Conservation (phyloP, 2,888 invertebrate species). For the Lasioglossum oenotherae region DNA sequence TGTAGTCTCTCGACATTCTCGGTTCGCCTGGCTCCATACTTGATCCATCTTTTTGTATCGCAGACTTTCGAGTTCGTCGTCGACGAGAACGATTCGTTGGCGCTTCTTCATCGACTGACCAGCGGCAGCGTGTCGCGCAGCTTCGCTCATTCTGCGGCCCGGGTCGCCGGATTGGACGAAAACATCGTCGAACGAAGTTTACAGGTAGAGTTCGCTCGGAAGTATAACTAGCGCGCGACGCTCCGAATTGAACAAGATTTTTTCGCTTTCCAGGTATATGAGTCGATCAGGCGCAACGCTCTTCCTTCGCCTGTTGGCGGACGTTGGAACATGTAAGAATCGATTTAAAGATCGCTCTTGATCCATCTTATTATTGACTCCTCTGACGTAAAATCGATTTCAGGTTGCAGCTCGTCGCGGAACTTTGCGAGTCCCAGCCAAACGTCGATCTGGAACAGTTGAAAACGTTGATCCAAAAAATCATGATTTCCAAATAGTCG, state of each 20-base stretch:
- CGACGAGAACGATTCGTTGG: slow-evolving; percentile 86
- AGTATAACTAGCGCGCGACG: not conserved
- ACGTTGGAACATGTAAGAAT: slow-evolving; percentile 25
- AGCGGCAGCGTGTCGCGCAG: slow-evolving; percentile 87
- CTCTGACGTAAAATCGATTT: not conserved
- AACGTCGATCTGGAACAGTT: slow-evolving; percentile 63
- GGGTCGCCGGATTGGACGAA: slow-evolving; percentile 86
- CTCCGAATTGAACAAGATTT: not conserved
- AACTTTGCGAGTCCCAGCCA: slow-evolving; percentile 29
- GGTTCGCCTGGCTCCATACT: not conserved
- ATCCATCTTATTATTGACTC: not conserved
- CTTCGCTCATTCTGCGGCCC: slow-evolving; percentile 89
- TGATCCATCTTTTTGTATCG: no score
- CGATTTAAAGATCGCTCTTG: not conserved
- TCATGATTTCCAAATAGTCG: slow-evolving; percentile 20
- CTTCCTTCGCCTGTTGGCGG: slow-evolving; percentile 54
- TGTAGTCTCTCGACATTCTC: not conserved
- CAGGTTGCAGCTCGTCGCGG: slow-evolving; percentile 56
- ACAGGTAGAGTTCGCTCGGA: slow-evolving; percentile 76
- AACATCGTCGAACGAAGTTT: slow-evolving; percentile 86
- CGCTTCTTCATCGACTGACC: slow-evolving; percentile 88
- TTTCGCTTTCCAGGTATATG: slow-evolving; percentile 65
- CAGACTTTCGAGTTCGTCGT: slow-evolving; percentile 87
- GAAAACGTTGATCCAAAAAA: slow-evolving; percentile 59
- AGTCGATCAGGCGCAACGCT: slow-evolving; percentile 58